Base-by-base conservation (phyloP, 2,113 vertebrate species). In the Junco hyemalis region DNA sequence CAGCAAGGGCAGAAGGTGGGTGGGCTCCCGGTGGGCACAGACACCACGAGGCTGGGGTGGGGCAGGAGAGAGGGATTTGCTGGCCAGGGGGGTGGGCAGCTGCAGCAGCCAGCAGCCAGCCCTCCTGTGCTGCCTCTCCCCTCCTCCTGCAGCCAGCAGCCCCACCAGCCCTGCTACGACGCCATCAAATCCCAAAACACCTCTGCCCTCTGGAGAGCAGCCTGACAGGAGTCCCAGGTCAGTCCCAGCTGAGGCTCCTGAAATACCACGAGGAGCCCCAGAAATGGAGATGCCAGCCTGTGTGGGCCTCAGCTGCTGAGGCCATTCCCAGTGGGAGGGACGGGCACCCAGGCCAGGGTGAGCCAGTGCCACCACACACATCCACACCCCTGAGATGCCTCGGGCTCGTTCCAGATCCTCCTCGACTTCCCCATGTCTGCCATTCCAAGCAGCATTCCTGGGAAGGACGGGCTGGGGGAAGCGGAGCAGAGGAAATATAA, bases 401-500 rank as follows among this genome's bases (percentile, higher is more conserved):
- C 59, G 20, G 35, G 42, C 85, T 77, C 74, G 29, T 81, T 86
- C 81, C 2, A 1, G 66, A 69, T 73, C 54, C 70, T 89, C 57
- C 64, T 71, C 2, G 1, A 73, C 86, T 91, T 95, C 95, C 84
- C 85, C 88, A 14, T 89, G 74, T 82, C 86, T 83, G 81, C 93
- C 56, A 93, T 95, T 51, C 91, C 94, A 88, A 80, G 77, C 31
- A 0, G 88, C 90, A 88, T 96, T 95, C 93, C 85, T 72, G 91
- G 44, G 88, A 65, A 86, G 93, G 71, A 91, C 35, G 9, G 89
- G 61, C 5, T 47, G 92, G 91, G 79, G 31, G 74, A 90, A 89
- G 93, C 63, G 14, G 79, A 74, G 91, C 84, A 92, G 94, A 97
- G 97, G 98, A 98, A 98, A 97, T 95, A 87, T 94, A 93, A 96